Evolutionary conservation across 1,140 invertebrate genomes (phyloP).

Genomic region (Polypedilum pembai): DNA sequence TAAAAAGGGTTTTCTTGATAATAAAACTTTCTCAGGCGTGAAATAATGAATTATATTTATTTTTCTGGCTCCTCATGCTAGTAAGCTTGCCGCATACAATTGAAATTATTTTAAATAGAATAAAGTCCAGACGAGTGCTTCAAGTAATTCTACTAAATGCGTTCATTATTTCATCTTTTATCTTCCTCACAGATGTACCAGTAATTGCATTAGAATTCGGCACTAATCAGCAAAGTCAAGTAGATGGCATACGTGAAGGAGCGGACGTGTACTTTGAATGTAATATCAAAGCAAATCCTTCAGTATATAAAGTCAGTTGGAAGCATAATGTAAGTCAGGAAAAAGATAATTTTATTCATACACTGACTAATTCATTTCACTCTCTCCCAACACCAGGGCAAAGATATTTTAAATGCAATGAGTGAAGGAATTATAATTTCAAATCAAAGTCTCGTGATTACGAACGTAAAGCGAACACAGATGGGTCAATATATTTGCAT

Average conservation of each 20-base stretch:
- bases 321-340: slow-evolving; percentile 66
- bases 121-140: too few species aligned
- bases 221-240: slow-evolving; percentile 66
- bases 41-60: slow-evolving; percentile 26
- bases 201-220: slow-evolving; percentile 69
- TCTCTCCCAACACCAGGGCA: slow-evolving; percentile 49
- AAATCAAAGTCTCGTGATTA: slow-evolving; percentile 78
- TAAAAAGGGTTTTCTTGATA: not conserved
- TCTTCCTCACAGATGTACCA: slow-evolving; percentile 60
- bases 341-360: too few species aligned
- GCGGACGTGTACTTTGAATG: slow-evolving; percentile 88
- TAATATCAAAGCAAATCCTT: slow-evolving; percentile 80
- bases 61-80: too few species aligned
- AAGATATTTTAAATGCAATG: slow-evolving; percentile 61
- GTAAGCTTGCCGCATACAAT: too few species aligned
- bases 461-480: slow-evolving; percentile 63
- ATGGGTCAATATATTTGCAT: slow-evolving; percentile 78
- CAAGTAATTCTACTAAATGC: not conserved
- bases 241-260: slow-evolving; percentile 61
- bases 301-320: slow-evolving; percentile 78
- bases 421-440: slow-evolving; percentile 72
- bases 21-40: slow-evolving; percentile 26
- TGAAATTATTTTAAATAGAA: too few species aligned
- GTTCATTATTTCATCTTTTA: slow-evolving; percentile 36
- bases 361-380: slow-evolving; percentile 28